Evolutionary conservation across 64 coral and sea anemone genomes (phyloP).

Genomic region (Pocillopora damicornis): DNA sequence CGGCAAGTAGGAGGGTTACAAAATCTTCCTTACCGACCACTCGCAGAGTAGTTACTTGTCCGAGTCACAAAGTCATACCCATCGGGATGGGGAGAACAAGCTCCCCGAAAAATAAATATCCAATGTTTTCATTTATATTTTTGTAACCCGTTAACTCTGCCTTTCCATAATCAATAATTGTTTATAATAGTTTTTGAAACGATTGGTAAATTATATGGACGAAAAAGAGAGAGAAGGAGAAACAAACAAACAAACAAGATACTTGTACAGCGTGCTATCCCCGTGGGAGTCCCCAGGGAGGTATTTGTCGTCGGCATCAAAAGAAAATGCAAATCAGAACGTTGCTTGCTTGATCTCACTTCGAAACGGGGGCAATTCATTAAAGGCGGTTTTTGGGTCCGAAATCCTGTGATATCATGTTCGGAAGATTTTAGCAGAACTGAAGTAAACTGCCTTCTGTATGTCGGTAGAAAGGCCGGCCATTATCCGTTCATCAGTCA

Average conservation of each 20-base stretch:
- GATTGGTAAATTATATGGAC: too few relatives aligned
- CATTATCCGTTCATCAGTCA: not conserved
- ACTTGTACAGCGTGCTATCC: not conserved
- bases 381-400: not conserved
- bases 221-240: too few relatives aligned
- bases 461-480: not conserved
- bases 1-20: not conserved
- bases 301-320: not conserved
- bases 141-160: too few relatives aligned
- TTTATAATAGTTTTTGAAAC: too few relatives aligned
- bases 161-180: too few relatives aligned
- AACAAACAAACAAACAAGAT: not conserved
- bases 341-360: not conserved
- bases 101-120: too few relatives aligned
- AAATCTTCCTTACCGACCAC: not conserved
- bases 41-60: too few relatives aligned
- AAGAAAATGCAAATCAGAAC: constrained; percentile 15
- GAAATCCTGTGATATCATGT: not conserved
- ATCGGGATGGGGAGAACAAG: not conserved
- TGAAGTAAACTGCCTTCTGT: not conserved
- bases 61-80: not conserved
- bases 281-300: not conserved
- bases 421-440: not conserved
- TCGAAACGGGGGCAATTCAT: not conserved
- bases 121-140: too few relatives aligned